These are phyloP conservation scores for Ecliptopera silaceata DNA, from an alignment of 2,888 invertebrate species.

Conservation along the genomic window DNA sequence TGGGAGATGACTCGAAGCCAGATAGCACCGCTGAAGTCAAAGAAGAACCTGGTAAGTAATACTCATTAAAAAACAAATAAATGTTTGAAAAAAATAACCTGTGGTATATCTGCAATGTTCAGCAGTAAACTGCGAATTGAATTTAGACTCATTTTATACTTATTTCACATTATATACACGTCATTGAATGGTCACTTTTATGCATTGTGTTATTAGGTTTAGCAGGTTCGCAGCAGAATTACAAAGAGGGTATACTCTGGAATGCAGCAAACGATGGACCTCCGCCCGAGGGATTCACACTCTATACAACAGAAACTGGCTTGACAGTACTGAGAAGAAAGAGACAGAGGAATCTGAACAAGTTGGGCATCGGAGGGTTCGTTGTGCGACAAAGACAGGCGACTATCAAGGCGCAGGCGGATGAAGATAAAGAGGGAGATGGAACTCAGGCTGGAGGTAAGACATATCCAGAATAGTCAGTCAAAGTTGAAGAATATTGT, in stretches of 20 bases:
- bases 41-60: slow-evolving; percentile 83
- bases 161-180: too few relatives aligned
- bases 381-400: slow-evolving; percentile 88
- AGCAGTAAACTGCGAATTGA: too few relatives aligned
- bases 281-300: slow-evolving; percentile 92
- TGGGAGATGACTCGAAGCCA: slow-evolving; percentile 85
- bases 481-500: not conserved
- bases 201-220: slow-evolving; percentile 10
- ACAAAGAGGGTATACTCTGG: slow-evolving; percentile 94
- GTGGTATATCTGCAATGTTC: too few relatives aligned
- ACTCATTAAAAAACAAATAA: not conserved
- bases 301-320: slow-evolving; percentile 91
- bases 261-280: slow-evolving; percentile 89
- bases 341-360: slow-evolving; percentile 93
- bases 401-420: slow-evolving; percentile 61
- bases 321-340: slow-evolving; percentile 91
- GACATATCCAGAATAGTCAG: slow-evolving; percentile 10
- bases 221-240: slow-evolving; percentile 47
- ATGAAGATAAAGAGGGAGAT: slow-evolving; percentile 68
- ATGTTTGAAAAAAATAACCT: too few relatives aligned
- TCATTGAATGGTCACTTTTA: too few relatives aligned
- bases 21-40: slow-evolving; percentile 86
- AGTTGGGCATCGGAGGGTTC: slow-evolving; percentile 95
- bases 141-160: too few relatives aligned
- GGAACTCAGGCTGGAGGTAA: slow-evolving; percentile 65